Conservation (phyloP, 2,888 invertebrate species). For the Hipparchia sbordonii region DNA sequence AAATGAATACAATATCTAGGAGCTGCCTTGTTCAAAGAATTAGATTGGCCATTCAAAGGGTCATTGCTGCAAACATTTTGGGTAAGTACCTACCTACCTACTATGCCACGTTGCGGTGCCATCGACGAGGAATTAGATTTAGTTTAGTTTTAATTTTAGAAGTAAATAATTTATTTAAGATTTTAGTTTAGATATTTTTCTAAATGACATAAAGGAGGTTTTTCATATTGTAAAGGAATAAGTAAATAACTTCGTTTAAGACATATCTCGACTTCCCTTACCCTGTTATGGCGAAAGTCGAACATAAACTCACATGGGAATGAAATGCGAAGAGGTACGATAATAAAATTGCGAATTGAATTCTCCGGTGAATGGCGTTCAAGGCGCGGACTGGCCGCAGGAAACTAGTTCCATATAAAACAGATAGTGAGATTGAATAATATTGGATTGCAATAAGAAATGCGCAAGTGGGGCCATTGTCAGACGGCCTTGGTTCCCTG, state of each 20-base stretch:
- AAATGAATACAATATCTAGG: too few species aligned
- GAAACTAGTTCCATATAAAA: constrained; percentile 77
- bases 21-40: too few species aligned
- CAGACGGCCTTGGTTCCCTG: constrained; percentile 68
- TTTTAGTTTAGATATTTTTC: too few species aligned
- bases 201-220: too few species aligned
- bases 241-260: background rate
- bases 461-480: constrained; percentile 71
- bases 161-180: too few species aligned
- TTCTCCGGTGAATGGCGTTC: constrained; percentile 57
- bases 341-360: constrained; percentile 54
- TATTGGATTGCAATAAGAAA: constrained; percentile 71
- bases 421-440: constrained; percentile 76
- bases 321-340: constrained; percentile 28
- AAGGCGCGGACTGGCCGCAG: constrained; percentile 63
- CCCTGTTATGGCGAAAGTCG: constrained; percentile 22
- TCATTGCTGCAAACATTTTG: too few species aligned
- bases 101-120: too few species aligned
- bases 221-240: too few species aligned
- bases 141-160: too few species aligned
- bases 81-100: too few species aligned
- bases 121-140: too few species aligned
- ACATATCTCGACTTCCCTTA: constrained; percentile 15
- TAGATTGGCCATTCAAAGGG: too few species aligned
- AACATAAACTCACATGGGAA: constrained; percentile 26